phyloP scores from a whole-genome alignment of 2,113 vertebrate species.

The Megatriorchis doriae region DNA sequence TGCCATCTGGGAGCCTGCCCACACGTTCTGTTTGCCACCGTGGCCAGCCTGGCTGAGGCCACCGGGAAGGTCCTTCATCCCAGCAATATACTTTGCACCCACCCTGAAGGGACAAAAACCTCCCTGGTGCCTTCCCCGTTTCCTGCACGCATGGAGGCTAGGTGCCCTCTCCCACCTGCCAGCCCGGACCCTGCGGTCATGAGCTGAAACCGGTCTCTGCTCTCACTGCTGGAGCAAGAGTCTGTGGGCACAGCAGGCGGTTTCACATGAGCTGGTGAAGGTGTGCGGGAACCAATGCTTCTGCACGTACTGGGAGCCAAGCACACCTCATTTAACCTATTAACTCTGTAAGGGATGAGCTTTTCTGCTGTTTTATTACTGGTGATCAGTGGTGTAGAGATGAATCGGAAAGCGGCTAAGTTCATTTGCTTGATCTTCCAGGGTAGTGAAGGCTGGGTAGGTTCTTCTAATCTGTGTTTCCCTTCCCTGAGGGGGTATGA shows the following conservation, averaged over 20 bases:
- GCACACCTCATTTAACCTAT: background rate
- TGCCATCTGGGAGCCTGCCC: background rate
- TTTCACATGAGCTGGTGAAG: background rate
- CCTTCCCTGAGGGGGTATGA: background rate
- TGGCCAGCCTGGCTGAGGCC: background rate
- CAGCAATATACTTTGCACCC: background rate
- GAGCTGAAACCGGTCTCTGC: background rate
- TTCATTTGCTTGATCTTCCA: background rate
- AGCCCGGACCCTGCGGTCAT: fast-evolving
- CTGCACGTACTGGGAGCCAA: background rate
- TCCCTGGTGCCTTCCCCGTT: background rate
- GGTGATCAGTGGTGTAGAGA: background rate
- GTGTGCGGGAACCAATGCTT: background rate
- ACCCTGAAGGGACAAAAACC: fast-evolving
- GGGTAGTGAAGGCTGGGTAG: background rate
- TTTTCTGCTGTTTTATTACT: background rate
- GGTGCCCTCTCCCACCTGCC: background rate
- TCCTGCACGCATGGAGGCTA: fast-evolving
- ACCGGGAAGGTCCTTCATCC: background rate
- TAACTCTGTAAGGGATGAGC: background rate
- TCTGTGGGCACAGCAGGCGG: background rate
- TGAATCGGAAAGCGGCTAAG: background rate
- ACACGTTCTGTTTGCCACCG: fast-evolving
- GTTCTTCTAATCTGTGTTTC: background rate
- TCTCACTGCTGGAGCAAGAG: background rate